Evolutionary conservation across 2,888 invertebrate genomes (phyloP).

Genomic region (Harpalus rubripes): DNA sequence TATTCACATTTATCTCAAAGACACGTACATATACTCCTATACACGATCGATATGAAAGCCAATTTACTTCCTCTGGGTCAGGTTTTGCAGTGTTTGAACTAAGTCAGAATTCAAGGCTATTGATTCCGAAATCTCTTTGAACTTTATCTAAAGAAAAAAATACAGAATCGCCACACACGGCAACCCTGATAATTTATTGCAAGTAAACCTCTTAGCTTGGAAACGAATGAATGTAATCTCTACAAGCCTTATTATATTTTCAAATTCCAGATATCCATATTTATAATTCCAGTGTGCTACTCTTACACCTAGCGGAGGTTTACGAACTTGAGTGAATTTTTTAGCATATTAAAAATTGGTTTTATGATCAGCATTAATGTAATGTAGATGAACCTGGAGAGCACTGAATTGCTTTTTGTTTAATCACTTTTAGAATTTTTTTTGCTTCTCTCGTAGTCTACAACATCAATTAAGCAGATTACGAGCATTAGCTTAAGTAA

Average conservation of each 20-base stretch:
- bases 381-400: neutral
- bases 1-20: slow-evolving; percentile 34
- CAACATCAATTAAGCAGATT: too few relatives aligned
- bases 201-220: slow-evolving; percentile 23
- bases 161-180: slow-evolving; percentile 25
- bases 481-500: too few relatives aligned
- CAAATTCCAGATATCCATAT: slow-evolving; percentile 29
- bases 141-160: slow-evolving; percentile 29
- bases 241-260: slow-evolving; percentile 26
- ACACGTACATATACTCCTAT: slow-evolving; percentile 14
- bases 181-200: slow-evolving; percentile 16
- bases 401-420: neutral
- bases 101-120: slow-evolving; percentile 53
- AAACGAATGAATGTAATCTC: slow-evolving; percentile 27
- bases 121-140: slow-evolving; percentile 52
- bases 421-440: neutral
- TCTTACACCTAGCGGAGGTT: neutral
- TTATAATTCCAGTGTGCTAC: slow-evolving; percentile 16
- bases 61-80: slow-evolving; percentile 54
- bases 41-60: slow-evolving; percentile 34
- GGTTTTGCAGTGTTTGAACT: slow-evolving; percentile 58
- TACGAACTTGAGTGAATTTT: slow-evolving; percentile 16
- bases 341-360: slow-evolving; percentile 14
- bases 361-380: neutral
- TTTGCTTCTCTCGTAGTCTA: neutral